Percentiles rank a stretch among this genome's conserved stretches.
Evolutionary conservation across 1,140 invertebrate species (phyloP).

Genomic region (Drosophila pachea): DNA sequence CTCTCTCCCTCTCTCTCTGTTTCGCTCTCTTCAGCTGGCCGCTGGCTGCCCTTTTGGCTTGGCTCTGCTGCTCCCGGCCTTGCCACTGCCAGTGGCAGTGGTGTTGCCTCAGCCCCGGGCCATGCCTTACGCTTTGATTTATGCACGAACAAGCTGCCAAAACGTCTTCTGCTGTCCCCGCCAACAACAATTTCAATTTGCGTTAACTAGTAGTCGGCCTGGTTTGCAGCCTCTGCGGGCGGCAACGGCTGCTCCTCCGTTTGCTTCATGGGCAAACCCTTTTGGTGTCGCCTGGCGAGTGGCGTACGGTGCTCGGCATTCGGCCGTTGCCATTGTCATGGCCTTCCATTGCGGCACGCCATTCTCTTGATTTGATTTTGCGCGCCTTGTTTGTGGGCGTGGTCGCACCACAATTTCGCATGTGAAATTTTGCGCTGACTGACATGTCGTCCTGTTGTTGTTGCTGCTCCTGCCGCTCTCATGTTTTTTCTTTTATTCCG

Average conservation of each 20-base stretch:
- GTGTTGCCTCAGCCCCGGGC: neutral
- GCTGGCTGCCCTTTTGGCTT: slow-evolving; percentile 1
- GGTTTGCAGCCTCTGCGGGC: slow-evolving; percentile 10
- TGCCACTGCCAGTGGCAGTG: neutral
- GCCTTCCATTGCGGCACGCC: slow-evolving; percentile 47
- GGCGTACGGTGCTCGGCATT: slow-evolving; percentile 26
- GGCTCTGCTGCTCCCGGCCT: too few relatives aligned
- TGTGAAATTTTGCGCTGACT: slow-evolving; percentile 60
- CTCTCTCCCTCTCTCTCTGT: slow-evolving; percentile 1
- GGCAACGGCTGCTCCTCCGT: neutral
- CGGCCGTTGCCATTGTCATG: slow-evolving; percentile 33
- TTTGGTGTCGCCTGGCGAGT: slow-evolving; percentile 46
- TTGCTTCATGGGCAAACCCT: slow-evolving; percentile 43
- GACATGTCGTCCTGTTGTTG: slow-evolving; percentile 36
- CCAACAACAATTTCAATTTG: slow-evolving; percentile 58
- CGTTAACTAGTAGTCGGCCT: slow-evolving; percentile 50
- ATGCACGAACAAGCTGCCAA: slow-evolving; percentile 55
- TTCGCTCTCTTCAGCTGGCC: slow-evolving; percentile 24
- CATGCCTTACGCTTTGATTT: slow-evolving; percentile 48
- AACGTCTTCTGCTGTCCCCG: slow-evolving; percentile 45
- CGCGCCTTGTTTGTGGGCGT: slow-evolving; percentile 53
- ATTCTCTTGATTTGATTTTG: slow-evolving; percentile 60
- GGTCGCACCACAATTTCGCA: slow-evolving; percentile 54
- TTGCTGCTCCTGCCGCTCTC: neutral
- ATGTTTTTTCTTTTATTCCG: slow-evolving; percentile 30